Base-by-base conservation (phyloP, 1,140 invertebrate genomes). In the Hydropsyche tenuis region DNA sequence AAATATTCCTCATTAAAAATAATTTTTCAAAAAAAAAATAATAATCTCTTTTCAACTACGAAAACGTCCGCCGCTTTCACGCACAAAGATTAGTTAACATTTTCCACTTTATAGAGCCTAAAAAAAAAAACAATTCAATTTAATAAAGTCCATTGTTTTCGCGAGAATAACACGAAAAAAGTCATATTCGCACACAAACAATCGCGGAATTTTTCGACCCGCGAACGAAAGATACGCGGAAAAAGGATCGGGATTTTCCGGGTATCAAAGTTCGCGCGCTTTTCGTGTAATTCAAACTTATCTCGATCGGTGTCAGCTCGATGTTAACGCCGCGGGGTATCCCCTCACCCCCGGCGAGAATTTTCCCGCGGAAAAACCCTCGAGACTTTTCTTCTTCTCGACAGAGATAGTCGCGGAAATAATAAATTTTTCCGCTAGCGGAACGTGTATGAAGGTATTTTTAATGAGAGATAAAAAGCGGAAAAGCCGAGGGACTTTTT, bases 261-360 rank as follows among this genome's bases (percentile, higher is more conserved):
- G 18, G 65, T 37, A 68, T 16, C 65, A 27, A 43, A 68, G 65
- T 68, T 68, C 65, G 23, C 65, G 65, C 65, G 65, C 37, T 68
- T 68, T 68, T 68, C 65, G 45, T 68, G 65, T 68, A 68, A 68
- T 68, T 68, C 65, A 68, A 48, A 43, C 37, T 48, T 68, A 68
- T 68, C 65, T 68, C 23, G 65, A 68, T 68, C 65, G 23, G 65
- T 68, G 65, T 68, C 65, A 48, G 45, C 65, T 68, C 43, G 45
- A 68, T 48, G 45, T 48, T 68, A 66, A 66, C 63, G 30, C 23
- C 56, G 56, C 30, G 56, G 56, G 56, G 56, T 25, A 12, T 11
- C 12, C 22, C 56, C 23, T 14, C 23, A 3, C 14, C 14, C 16
- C 4, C 45, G 45, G 45, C 2, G 11, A 48, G 14, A 48, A 48